Evolutionary conservation across 92 coral and sea anemone genomes (phyloP).

Genomic region (Heteractis magnifica): DNA sequence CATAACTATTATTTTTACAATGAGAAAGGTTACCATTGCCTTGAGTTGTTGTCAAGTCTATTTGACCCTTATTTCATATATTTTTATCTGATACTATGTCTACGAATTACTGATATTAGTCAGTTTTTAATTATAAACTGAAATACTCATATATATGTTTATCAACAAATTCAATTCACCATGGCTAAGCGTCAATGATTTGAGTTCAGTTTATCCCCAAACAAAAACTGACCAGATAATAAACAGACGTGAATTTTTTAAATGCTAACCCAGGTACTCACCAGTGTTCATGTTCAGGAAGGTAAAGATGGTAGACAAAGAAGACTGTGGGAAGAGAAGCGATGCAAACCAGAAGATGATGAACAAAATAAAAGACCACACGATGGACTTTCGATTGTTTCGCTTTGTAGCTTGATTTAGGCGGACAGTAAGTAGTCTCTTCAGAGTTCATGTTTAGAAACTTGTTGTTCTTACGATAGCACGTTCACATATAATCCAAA

Average conservation of each 20-base stretch:
- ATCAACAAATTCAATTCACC: too few relatives aligned
- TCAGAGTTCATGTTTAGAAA: not conserved
- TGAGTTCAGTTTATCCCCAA: not conserved
- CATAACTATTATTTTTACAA: too few relatives aligned
- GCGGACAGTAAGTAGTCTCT: not conserved
- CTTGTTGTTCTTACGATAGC: not conserved
- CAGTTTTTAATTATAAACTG: too few relatives aligned
- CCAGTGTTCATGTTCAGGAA: conserved; percentile 53
- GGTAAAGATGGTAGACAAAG: conserved; percentile 60
- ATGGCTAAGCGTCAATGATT: too few relatives aligned
- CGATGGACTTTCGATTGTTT: conserved; percentile 7
- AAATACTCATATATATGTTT: too few relatives aligned
- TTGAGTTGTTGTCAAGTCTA: too few relatives aligned
- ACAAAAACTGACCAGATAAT: not conserved
- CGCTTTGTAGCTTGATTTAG: conserved; percentile 27
- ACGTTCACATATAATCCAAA: not conserved
- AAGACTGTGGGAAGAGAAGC: conserved; percentile 82
- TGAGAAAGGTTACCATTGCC: too few relatives aligned
- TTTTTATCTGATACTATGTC: too few relatives aligned
- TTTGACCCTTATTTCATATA: too few relatives aligned
- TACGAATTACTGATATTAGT: too few relatives aligned
- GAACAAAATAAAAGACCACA: conserved; percentile 38
- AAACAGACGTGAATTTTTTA: not conserved
- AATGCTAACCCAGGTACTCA: conserved; percentile 17
- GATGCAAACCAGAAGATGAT: conserved; percentile 50